phyloP scores from a whole-genome alignment of 1,140 invertebrate species.

The Leguminivora glycinivorella region DNA sequence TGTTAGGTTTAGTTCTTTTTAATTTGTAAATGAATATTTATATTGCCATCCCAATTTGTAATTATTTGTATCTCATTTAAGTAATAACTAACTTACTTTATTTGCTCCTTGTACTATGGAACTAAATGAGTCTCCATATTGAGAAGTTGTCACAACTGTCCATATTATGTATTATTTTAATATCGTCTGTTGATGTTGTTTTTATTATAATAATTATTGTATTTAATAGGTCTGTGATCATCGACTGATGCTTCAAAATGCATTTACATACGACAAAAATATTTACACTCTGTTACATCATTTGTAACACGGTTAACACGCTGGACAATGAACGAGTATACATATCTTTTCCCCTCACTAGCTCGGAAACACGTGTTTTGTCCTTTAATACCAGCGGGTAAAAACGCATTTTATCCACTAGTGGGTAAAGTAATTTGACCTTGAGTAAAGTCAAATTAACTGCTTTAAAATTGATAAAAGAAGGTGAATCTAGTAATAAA shows the following conservation, averaged over 20 bases:
- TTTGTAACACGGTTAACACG: too few relatives aligned
- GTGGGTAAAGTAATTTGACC: too few relatives aligned
- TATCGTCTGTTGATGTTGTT: slow-evolving; percentile 1
- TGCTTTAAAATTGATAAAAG: too few relatives aligned
- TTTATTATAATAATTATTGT: slow-evolving; percentile 5
- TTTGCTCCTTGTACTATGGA: neutral
- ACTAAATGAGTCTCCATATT: slow-evolving; percentile 1
- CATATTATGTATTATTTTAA: slow-evolving; percentile 16
- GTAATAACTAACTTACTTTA: too few relatives aligned
- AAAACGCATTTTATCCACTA: too few relatives aligned
- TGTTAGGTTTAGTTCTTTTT: neutral
- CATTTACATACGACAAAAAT: slow-evolving; percentile 6
- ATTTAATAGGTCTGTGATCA: slow-evolving; percentile 1
- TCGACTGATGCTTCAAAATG: neutral
- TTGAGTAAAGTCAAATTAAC: too few relatives aligned
- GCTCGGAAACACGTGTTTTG: too few relatives aligned
- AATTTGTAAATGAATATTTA: neutral
- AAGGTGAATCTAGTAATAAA: too few relatives aligned
- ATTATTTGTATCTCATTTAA: neutral
- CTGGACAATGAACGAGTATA: too few relatives aligned
- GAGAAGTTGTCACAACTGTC: slow-evolving; percentile 9
- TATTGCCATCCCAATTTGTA: neutral
- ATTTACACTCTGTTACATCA: neutral
- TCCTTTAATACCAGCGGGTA: too few relatives aligned
- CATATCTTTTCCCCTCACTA: too few relatives aligned